Percentiles rank a stretch among this genome's conserved stretches.
Conservation (phyloP, 2,113 vertebrate species). For the Nipponia nippon region DNA sequence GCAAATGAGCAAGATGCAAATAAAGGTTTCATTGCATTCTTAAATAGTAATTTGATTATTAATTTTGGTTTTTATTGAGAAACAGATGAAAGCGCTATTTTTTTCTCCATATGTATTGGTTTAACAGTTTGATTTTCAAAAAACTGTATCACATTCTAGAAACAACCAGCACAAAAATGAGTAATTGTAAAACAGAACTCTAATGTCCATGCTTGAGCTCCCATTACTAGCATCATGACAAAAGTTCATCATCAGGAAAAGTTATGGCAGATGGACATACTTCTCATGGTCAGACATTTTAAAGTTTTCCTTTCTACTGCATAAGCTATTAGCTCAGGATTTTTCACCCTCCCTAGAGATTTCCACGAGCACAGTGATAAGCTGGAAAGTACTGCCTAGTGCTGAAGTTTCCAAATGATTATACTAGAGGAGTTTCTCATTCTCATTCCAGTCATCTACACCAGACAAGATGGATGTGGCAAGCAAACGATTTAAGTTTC, state of each 20-base stretch:
- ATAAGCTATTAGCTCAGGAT: neutral
- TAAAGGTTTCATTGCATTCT: neutral
- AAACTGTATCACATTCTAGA: neutral
- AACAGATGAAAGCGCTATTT: neutral
- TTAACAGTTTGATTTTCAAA: neutral
- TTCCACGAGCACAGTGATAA: neutral
- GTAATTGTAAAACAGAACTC: neutral
- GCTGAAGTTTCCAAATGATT: neutral
- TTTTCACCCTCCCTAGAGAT: neutral
- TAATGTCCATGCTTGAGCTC: rapidly evolving
- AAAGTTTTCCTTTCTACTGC: neutral
- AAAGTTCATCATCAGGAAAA: neutral
- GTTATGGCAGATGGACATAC: neutral
- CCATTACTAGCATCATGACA: neutral
- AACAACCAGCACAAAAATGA: neutral
- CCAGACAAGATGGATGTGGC: neutral
- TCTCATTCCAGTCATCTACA: neutral
- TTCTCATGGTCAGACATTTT: neutral
- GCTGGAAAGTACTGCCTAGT: neutral
- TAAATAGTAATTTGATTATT: neutral
- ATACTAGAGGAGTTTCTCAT: neutral
- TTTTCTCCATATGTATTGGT: neutral
- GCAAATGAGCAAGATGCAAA: neutral
- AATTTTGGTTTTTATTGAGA: neutral
- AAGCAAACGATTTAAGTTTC: neutral